phyloP scores from a whole-genome alignment of 1,140 invertebrate species.

The Hylaeus anthracinus region DNA sequence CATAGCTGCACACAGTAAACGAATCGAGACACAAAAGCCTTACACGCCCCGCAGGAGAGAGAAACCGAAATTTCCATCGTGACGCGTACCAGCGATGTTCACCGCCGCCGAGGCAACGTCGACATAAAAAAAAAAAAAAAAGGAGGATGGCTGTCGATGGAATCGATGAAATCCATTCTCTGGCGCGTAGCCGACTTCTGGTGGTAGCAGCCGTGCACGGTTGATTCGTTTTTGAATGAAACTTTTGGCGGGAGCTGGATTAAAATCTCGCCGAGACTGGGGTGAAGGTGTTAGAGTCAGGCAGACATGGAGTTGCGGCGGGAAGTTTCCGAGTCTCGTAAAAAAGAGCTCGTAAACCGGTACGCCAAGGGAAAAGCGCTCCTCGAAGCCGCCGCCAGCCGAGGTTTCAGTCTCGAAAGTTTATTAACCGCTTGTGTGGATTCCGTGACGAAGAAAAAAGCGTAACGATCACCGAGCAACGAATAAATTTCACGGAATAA shows the following conservation, averaged over 20 bases:
- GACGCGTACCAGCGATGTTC: conserved; percentile 2
- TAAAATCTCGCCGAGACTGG: conserved; percentile 46
- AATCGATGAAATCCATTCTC: conserved; percentile 22
- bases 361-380: neutral
- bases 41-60: neutral
- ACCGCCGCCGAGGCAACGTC: neutral
- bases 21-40: conserved; percentile 4
- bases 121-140: conserved; percentile 12
- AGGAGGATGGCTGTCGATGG: neutral
- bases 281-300: neutral
- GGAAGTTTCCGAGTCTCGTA: conserved; percentile 51
- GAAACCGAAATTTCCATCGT: neutral
- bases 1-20: neutral
- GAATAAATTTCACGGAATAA: neutral
- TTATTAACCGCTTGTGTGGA: conserved; percentile 53
- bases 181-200: neutral
- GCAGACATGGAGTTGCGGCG: conserved; percentile 2
- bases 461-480: too few species aligned
- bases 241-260: conserved; percentile 63
- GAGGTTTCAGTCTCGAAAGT: conserved; percentile 29
- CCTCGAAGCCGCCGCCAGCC: conserved; percentile 7
- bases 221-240: conserved; percentile 52
- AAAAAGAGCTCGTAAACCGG: conserved; percentile 57
- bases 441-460: conserved; percentile 37
- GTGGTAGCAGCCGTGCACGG: neutral